Evolutionary conservation across 2,888 invertebrate genomes (phyloP), one percentile per base, ranked within the genome.

Genomic region (Flexamia atlantica): DNA sequence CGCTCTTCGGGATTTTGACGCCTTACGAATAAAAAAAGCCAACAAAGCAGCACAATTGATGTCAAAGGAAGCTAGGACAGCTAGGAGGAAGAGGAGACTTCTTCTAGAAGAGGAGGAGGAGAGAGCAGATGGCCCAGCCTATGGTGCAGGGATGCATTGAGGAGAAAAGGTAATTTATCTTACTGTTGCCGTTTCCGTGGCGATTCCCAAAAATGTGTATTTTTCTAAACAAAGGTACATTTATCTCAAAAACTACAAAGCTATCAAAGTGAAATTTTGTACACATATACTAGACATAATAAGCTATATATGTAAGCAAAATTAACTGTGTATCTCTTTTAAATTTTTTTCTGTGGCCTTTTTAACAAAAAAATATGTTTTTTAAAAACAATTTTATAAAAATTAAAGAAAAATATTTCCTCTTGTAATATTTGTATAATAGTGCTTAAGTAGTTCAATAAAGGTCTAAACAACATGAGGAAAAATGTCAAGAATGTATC

Each of bases 141-240:
- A 80, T 57, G 80, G 57, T 57, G 28, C 57, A 30, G 80, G 80
- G 30, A 80, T 53, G 80, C 14, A 14, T 50, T 79, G 64, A 81
- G 20, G 81, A 81, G 57, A 3, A 57, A 5, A n/a, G n/a, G 80
- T n/a, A 28, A 57, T 57, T 80, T 53, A 80, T 14, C 80, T 57
- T 28, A 0, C 12, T 20, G 53, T 57, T 57, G 80, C 32, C 32
- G 28, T 32, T 53, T 53, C 57, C 23, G 57, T 53, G 80, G 12
- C 46, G 46, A 14, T 46, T 46, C 46, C 12, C 7, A 3, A 17
- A 17, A 46, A 46, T 14, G n/a, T 17, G 14, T 3, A 10, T 46
- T 9, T 46, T 46, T 46, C 14, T 12, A 17, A 14, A 4, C 23
- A 7, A 53, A 53, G 53, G 20, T 53, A 23, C 53, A 53, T 20